Evolutionary conservation across 2,888 invertebrate species (phyloP).

Genomic region (Copidosoma aretas): DNA sequence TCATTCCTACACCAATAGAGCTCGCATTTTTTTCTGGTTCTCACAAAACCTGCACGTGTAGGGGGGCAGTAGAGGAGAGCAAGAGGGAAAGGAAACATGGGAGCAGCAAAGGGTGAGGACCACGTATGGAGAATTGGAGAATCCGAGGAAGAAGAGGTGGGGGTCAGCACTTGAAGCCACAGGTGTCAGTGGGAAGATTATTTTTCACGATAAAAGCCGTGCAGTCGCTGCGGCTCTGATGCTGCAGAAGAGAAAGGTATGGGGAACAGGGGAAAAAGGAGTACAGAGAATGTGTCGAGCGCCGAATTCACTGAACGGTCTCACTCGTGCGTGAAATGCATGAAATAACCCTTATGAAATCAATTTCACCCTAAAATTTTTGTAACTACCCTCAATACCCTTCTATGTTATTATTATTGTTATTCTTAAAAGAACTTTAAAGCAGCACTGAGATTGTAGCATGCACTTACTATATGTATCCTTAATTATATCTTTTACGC

Average conservation of each 20-base stretch:
- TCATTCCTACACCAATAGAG: no score
- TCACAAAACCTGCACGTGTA: constrained; percentile 27
- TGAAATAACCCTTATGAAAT: constrained; percentile 63
- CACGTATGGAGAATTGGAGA: constrained; percentile 56
- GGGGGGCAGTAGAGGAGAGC: constrained; percentile 6
- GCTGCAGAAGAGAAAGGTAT: constrained; percentile 50
- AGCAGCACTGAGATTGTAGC: no score
- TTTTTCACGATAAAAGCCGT: constrained; percentile 56
- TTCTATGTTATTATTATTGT: no score
- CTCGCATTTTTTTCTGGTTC: constrained; percentile 38
- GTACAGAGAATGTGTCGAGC: constrained; percentile 50
- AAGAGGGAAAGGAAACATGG: constrained; percentile 35
- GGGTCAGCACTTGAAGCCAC: constrained; percentile 55
- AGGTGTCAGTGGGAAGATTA: constrained; percentile 62
- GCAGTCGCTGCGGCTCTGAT: constrained; percentile 20
- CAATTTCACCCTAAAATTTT: no score
- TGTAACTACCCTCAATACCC: no score
- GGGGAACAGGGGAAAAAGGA: constrained; percentile 42
- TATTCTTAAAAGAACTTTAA: no score
- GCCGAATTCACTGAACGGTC: constrained; percentile 62
- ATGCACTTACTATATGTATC: no score
- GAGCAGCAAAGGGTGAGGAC: no score
- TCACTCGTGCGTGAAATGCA: constrained; percentile 63
- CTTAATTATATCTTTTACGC: no score
- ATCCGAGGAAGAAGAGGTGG: no score